Conservation (phyloP, 2,113 vertebrate species). For the Cyprinodon brontotheroides region DNA sequence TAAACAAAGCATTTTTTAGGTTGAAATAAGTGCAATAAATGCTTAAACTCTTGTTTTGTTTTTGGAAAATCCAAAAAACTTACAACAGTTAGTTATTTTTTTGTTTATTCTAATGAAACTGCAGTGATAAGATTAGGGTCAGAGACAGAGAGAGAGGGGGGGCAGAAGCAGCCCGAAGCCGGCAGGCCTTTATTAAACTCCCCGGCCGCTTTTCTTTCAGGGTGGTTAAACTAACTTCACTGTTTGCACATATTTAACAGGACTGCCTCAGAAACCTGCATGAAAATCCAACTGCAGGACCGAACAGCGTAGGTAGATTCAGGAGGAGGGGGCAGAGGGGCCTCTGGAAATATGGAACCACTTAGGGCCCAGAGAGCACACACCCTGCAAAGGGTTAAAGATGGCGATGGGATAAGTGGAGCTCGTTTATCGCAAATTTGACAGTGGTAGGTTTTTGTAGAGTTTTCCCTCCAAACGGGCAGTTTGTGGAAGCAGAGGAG, state of each 20-base stretch:
- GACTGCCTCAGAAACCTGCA: slow-evolving; percentile 27
- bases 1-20: too few species aligned
- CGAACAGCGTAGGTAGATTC: slow-evolving; percentile 37
- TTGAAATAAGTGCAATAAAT: too few species aligned
- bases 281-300: slow-evolving; percentile 13
- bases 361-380: slow-evolving; percentile 46
- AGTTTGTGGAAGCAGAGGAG: slow-evolving; percentile 41
- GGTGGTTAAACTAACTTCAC: slow-evolving; percentile 48
- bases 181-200: slow-evolving; percentile 5
- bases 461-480: slow-evolving; percentile 56
- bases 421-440: slow-evolving; percentile 72
- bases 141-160: too few species aligned
- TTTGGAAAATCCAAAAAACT: too few species aligned
- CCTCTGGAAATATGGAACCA: slow-evolving; percentile 66
- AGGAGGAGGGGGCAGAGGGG: slow-evolving; percentile 38
- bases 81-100: too few species aligned
- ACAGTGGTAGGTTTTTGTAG: slow-evolving; percentile 67
- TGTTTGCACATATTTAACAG: slow-evolving; percentile 25
- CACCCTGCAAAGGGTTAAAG: slow-evolving; percentile 71
- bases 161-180: background rate
- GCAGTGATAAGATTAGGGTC: too few species aligned
- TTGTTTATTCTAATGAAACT: too few species aligned
- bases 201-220: slow-evolving; percentile 32
- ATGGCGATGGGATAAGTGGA: slow-evolving; percentile 69
- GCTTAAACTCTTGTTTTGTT: too few species aligned